Conservation (phyloP, 2,888 invertebrate genomes). For the Acronicta alni region DNA sequence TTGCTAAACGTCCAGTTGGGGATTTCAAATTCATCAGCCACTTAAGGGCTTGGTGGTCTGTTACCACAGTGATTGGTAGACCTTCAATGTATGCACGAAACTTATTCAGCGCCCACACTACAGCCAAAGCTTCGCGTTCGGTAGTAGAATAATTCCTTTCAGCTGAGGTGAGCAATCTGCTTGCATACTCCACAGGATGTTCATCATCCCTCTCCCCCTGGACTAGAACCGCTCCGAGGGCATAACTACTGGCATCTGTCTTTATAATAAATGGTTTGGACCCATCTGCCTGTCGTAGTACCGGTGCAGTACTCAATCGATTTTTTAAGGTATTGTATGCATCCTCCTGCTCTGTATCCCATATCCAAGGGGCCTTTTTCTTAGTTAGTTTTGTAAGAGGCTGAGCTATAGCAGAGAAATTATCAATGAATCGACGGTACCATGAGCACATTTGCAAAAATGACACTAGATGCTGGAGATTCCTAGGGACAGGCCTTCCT, state of each 20-base stretch:
- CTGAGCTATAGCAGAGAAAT: constrained; percentile 36
- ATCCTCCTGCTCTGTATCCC: constrained; percentile 25
- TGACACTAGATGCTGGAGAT: constrained; percentile 16
- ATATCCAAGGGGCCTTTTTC: constrained; percentile 35
- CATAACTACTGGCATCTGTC: constrained; percentile 29
- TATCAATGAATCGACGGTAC: constrained; percentile 51
- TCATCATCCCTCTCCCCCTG: constrained; percentile 7
- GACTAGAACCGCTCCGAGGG: constrained; percentile 24
- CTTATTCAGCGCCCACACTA: constrained; percentile 40
- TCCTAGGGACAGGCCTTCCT: constrained; percentile 7
- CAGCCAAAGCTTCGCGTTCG: constrained; percentile 37
- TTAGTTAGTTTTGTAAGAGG: constrained; percentile 37
- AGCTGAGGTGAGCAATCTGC: constrained; percentile 45
- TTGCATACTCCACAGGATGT: constrained; percentile 43
- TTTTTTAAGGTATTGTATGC: constrained; percentile 29
- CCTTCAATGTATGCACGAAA: constrained; percentile 11
- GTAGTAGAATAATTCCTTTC: constrained; percentile 48
- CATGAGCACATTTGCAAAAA: constrained; percentile 45
- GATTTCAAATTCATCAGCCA: constrained; percentile 14
- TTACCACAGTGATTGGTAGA: constrained; percentile 6
- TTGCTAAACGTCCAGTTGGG: constrained; percentile 13
- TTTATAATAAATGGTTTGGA: constrained; percentile 10
- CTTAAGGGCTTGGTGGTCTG: constrained; percentile 19
- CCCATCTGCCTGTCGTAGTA: constrained; percentile 26
- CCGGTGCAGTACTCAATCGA: constrained; percentile 18